Evolutionary conservation across 2,797 vertebrate genomes (phyloP).

Genomic region (Bovichtus variegatus): DNA sequence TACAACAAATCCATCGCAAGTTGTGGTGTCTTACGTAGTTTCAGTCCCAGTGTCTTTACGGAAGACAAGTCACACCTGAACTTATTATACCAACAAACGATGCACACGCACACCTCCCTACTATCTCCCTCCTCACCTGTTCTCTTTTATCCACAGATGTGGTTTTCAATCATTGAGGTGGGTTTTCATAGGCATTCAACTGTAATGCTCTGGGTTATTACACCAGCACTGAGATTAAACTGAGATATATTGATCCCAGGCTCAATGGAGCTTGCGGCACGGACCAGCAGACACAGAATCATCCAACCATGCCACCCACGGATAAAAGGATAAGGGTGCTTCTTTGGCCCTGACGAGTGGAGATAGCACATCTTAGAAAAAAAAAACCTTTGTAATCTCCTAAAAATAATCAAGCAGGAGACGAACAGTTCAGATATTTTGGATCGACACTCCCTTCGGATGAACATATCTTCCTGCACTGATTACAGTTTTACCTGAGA

Average conservation of each 20-base stretch:
- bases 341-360: slow-evolving; percentile 16
- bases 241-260: slow-evolving; percentile 59
- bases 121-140: slow-evolving; percentile 10
- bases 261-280: slow-evolving; percentile 52
- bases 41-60: background rate
- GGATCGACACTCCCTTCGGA: slow-evolving; percentile 1
- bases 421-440: slow-evolving; percentile 13
- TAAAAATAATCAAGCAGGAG: slow-evolving; percentile 5
- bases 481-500: slow-evolving; percentile 6
- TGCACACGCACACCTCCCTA: slow-evolving; percentile 5
- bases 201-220: slow-evolving; percentile 55
- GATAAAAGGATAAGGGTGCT: slow-evolving; percentile 10
- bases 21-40: background rate
- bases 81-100: slow-evolving; percentile 29
- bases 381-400: background rate
- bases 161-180: slow-evolving; percentile 55
- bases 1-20: background rate
- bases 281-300: slow-evolving; percentile 37
- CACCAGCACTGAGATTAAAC: slow-evolving; percentile 61
- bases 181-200: slow-evolving; percentile 37
- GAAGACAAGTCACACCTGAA: slow-evolving; percentile 3
- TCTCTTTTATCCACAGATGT: slow-evolving; percentile 4
- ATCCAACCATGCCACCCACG: background rate
- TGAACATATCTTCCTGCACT: slow-evolving; percentile 4
- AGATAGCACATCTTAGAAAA: slow-evolving; percentile 14